A percentile compares a stretch with the other conserved stretches of the same genome.
These are phyloP conservation scores for Stenotaenia linearis DNA, from an alignment of 2,888 invertebrate genomes.

Conservation along the genomic window DNA sequence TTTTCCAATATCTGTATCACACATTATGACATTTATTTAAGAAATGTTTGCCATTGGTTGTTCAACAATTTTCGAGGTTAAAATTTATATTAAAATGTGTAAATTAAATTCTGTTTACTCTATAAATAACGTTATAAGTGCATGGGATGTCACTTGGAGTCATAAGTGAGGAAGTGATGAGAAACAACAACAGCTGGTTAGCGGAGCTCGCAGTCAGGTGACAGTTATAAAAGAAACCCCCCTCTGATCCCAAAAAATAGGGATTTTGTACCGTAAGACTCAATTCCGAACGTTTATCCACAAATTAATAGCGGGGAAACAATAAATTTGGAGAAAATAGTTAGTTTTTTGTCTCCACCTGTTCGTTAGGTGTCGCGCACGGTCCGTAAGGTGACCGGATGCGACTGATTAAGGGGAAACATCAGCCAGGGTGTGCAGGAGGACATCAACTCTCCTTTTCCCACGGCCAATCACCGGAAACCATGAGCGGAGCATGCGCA, in stretches of 20 bases:
- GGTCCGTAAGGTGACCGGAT: constrained; percentile 3
- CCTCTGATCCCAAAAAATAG: neutral
- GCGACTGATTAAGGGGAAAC: constrained; percentile 23
- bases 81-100: too few relatives aligned
- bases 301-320: neutral
- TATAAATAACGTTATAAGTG: neutral
- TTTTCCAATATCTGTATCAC: neutral
- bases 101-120: too few relatives aligned
- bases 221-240: neutral
- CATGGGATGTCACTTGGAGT: neutral
- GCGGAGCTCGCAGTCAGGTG: neutral
- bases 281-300: neutral
- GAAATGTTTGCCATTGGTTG: too few relatives aligned
- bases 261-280: neutral
- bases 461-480: constrained; percentile 20
- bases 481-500: neutral
- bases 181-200: constrained; percentile 16
- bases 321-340: neutral
- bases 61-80: too few relatives aligned
- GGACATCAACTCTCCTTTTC: constrained; percentile 26
- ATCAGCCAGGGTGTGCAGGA: constrained; percentile 17
- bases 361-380: neutral
- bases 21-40: neutral
- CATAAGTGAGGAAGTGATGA: neutral
- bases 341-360: neutral